Evolutionary conservation across 2,797 vertebrate species (phyloP), one percentile per base, ranked within the genome.

Genomic region (Micromesistius poutassou): DNA sequence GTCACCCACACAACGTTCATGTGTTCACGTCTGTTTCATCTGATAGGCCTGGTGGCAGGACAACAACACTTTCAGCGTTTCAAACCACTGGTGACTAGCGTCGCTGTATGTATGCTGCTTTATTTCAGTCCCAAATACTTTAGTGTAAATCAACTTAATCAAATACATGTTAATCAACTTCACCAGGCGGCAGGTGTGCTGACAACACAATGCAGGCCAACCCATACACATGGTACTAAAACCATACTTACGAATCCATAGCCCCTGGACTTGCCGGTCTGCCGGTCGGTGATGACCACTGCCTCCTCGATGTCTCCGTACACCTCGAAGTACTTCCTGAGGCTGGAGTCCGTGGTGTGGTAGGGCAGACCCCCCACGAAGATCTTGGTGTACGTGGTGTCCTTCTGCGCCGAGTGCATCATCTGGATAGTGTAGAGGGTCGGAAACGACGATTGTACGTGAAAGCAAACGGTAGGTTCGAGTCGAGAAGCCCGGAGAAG

Each of bases 371-470:
- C 97, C 87, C 97, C 97, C 78, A 98, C 97, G 83, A 98, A 98
- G 93, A 98, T 98, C 94, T 98, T 98, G 86, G 97, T 98, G 93
- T 95, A 98, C 62, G 97, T 98, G 82, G 97, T 98, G 92, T 98
- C 97, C 93, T 97, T 98, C 95, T 98, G 97, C 68, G 96, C 96
- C 79, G 96, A 96, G 95, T 98, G 97, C 97, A 98, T 98, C 92
- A 92, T 96, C 84, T 84, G 81, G 50, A 33, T 71, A 62, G 72
- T 62, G 31, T 25, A 14, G 8, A 66, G 66, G 31, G 62, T 55
- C 10, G 42, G 73, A 73, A 78, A 46, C 55, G 33, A 31, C 62
- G n/a, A 62, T 30, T 40, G 30, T n/a, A 35, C 8, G 19, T 25
- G 13, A 74, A 62, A 76, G 78, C 40, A 62, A 80, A 46, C 13